These are phyloP conservation scores for Furcula furcula DNA, from an alignment of 2,888 invertebrate species.

Conservation along the genomic window DNA sequence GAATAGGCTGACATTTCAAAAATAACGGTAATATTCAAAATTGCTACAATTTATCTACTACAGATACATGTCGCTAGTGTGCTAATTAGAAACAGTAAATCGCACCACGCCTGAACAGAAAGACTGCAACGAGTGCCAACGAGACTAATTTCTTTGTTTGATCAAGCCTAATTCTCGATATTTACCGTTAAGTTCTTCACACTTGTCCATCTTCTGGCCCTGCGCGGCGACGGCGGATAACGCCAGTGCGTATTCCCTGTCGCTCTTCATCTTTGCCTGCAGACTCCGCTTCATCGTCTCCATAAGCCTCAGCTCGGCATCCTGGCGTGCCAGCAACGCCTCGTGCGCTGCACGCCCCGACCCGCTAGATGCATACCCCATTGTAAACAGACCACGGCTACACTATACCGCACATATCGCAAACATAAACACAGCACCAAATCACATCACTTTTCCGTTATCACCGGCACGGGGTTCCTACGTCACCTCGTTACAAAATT, in stretches of 20 bases:
- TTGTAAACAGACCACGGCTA: constrained; percentile 63
- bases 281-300: constrained; percentile 95
- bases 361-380: constrained; percentile 94
- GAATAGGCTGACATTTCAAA: not conserved
- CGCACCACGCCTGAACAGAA: no score
- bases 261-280: constrained; percentile 93
- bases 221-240: constrained; percentile 90
- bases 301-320: constrained; percentile 94
- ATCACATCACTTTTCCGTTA: constrained; percentile 69
- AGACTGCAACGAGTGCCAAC: no score
- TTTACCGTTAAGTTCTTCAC: constrained; percentile 86
- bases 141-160: no score
- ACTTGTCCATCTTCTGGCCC: constrained; percentile 91
- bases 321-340: constrained; percentile 93
- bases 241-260: constrained; percentile 94
- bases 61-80: not conserved
- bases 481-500: constrained; percentile 46
- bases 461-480: constrained; percentile 59
- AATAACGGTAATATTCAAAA: not conserved
- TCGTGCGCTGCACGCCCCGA: constrained; percentile 95
- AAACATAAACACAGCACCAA: constrained; percentile 69
- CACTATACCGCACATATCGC: constrained; percentile 62
- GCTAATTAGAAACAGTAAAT: not conserved
- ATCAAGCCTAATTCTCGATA: no score
- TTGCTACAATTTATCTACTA: not conserved